Percentiles rank a stretch among this genome's conserved stretches.
phyloP scores from a whole-genome alignment of 2,888 invertebrate species.

The Hemistola chrysoprasaria region DNA sequence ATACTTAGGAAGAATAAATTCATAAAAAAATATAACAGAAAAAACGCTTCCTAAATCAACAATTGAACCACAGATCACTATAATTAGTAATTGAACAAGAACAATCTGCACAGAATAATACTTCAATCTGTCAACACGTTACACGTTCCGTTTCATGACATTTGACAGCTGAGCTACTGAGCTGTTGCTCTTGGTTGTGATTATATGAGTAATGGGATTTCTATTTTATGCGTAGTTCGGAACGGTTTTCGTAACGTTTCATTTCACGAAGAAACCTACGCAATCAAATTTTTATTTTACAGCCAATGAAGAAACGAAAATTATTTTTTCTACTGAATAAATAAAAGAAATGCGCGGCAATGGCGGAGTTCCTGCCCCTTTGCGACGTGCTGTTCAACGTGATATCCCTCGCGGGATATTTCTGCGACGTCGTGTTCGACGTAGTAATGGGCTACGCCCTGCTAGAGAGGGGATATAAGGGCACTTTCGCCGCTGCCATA shows the following conservation, averaged over 20 bases:
- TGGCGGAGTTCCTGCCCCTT: constrained; percentile 93
- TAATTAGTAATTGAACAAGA: no score
- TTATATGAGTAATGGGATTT: no score
- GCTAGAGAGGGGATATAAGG: constrained; percentile 84
- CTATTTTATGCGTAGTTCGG: no score
- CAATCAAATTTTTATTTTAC: constrained; percentile 22
- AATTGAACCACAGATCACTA: no score
- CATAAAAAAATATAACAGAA: no score
- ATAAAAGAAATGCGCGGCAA: constrained; percentile 66
- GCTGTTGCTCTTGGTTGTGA: no score
- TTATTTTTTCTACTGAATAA: constrained; percentile 22
- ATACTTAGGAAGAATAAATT: no score
- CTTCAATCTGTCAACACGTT: background rate
- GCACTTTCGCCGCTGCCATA: constrained; percentile 86
- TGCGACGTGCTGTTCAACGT: constrained; percentile 96
- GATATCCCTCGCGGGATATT: constrained; percentile 93
- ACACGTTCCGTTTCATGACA: constrained; percentile 24
- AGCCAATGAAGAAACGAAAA: constrained; percentile 34
- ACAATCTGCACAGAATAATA: constrained; percentile 9
- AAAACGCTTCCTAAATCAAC: no score
- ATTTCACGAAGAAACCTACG: constrained; percentile 13
- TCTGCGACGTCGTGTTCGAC: constrained; percentile 95
- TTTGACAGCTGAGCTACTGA: no score
- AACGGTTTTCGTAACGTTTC: constrained; percentile 24
- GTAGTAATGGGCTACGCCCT: constrained; percentile 93